phyloP scores from a whole-genome alignment of 2,113 vertebrate species.

The Genyomyrus donnyi region DNA sequence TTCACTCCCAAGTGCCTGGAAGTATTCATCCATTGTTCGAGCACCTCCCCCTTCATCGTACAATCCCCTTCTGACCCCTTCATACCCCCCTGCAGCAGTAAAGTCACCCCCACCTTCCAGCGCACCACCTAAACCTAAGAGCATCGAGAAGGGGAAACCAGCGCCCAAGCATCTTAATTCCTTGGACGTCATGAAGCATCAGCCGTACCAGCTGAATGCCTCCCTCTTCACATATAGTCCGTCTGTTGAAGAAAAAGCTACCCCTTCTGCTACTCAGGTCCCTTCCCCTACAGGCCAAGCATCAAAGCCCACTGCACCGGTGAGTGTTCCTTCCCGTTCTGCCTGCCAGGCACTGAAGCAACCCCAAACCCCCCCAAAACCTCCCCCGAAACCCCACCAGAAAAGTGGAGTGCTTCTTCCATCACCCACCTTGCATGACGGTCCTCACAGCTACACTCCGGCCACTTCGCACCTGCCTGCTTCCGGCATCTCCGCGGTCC shows the following conservation, averaged over 20 bases:
- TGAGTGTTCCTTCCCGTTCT: slow-evolving; percentile 53
- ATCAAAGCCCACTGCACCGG: slow-evolving; percentile 59
- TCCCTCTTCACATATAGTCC: slow-evolving; percentile 84
- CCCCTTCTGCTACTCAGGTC: slow-evolving; percentile 27
- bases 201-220: slow-evolving; percentile 83
- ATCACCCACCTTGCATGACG: slow-evolving; percentile 44
- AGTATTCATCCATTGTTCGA: slow-evolving; percentile 91
- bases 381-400: slow-evolving; percentile 44
- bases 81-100: slow-evolving; percentile 70
- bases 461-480: slow-evolving; percentile 20
- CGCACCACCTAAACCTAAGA: slow-evolving; percentile 50
- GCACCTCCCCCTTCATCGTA: slow-evolving; percentile 87
- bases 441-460: slow-evolving; percentile 43
- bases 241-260: slow-evolving; percentile 54
- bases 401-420: slow-evolving; percentile 49
- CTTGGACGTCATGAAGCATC: slow-evolving; percentile 93
- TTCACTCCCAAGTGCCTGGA: slow-evolving; percentile 85
- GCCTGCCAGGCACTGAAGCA: slow-evolving; percentile 30
- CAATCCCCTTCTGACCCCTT: slow-evolving; percentile 83
- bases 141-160: slow-evolving; percentile 64
- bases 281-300: slow-evolving; percentile 34
- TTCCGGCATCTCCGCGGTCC: slow-evolving; percentile 44
- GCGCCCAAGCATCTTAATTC: slow-evolving; percentile 73
- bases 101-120: slow-evolving; percentile 60
- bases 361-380: slow-evolving; percentile 43